phyloP scores from a whole-genome alignment of 2,888 invertebrate genomes.

The Ornithoptera priamus region DNA sequence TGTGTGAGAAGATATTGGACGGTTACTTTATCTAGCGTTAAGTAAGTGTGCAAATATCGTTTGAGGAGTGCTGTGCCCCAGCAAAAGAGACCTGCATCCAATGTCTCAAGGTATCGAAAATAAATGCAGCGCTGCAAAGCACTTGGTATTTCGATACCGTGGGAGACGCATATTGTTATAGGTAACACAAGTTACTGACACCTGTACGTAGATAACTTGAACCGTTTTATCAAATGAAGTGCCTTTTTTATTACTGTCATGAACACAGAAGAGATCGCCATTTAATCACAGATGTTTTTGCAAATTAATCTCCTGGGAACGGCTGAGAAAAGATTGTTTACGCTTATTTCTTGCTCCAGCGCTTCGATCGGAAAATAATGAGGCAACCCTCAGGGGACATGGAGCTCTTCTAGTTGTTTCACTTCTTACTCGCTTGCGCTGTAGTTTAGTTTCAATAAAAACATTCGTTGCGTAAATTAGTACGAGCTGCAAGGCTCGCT shows the following conservation, averaged over 20 bases:
- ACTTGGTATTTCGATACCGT: neutral
- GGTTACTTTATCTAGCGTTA: neutral
- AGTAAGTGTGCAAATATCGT: neutral
- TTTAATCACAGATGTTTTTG: conserved; percentile 20
- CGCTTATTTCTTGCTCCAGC: conserved; percentile 48
- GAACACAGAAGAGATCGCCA: conserved; percentile 1
- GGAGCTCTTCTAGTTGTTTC: conserved; percentile 31
- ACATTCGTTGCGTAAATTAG: conserved; percentile 31
- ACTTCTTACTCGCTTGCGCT: conserved; percentile 33
- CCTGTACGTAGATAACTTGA: neutral
- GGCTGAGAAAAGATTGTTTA: conserved; percentile 34
- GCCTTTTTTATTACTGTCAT: neutral
- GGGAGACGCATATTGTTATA: neutral
- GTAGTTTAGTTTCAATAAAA: conserved; percentile 41
- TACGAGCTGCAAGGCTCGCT: conserved; percentile 13
- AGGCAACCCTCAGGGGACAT: conserved; percentile 41
- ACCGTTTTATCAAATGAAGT: neutral
- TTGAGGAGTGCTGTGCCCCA: neutral
- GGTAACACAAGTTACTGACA: neutral
- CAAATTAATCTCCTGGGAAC: conserved; percentile 27
- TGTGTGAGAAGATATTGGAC: neutral
- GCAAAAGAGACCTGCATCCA: neutral
- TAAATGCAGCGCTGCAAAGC: neutral
- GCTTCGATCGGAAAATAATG: conserved; percentile 49
- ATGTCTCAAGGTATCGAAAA: neutral